phyloP scores from a whole-genome alignment of 1,140 invertebrate species.

The Caerostris darwini region DNA sequence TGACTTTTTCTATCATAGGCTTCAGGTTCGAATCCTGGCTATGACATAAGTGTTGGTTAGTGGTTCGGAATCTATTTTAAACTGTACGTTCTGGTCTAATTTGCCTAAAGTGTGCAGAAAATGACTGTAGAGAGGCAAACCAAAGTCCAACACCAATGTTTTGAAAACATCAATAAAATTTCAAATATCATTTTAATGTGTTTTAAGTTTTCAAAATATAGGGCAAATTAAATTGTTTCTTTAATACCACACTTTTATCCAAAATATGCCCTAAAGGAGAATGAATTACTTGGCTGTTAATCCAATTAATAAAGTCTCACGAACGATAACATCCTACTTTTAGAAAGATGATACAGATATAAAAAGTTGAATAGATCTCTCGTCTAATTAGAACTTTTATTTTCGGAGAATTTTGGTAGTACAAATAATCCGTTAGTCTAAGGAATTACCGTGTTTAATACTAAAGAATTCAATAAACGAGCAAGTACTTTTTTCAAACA shows the following conservation, averaged over 20 bases:
- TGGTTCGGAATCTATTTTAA: too few relatives aligned
- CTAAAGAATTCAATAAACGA: slow-evolving; percentile 23
- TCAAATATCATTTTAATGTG: too few relatives aligned
- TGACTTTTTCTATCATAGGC: too few relatives aligned
- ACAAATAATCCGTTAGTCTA: slow-evolving; percentile 30
- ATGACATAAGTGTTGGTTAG: too few relatives aligned
- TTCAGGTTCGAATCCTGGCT: too few relatives aligned
- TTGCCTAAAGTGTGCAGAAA: too few relatives aligned
- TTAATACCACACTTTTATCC: background rate
- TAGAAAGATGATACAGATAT: background rate
- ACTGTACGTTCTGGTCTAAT: too few relatives aligned
- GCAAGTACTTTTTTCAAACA: background rate
- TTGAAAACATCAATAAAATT: too few relatives aligned
- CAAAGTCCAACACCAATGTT: too few relatives aligned
- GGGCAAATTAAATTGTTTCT: too few relatives aligned
- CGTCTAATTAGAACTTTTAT: slow-evolving; percentile 3
- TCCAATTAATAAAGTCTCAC: background rate
- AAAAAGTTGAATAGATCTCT: background rate
- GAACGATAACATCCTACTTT: background rate
- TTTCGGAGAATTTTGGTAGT: slow-evolving; percentile 15
- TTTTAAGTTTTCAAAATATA: too few relatives aligned
- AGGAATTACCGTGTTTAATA: background rate
- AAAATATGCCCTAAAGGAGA: background rate
- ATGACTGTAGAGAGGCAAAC: too few relatives aligned
- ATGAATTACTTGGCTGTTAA: background rate